Conservation (phyloP, 2,797 vertebrate species). For the Enteromius paludinosus region DNA sequence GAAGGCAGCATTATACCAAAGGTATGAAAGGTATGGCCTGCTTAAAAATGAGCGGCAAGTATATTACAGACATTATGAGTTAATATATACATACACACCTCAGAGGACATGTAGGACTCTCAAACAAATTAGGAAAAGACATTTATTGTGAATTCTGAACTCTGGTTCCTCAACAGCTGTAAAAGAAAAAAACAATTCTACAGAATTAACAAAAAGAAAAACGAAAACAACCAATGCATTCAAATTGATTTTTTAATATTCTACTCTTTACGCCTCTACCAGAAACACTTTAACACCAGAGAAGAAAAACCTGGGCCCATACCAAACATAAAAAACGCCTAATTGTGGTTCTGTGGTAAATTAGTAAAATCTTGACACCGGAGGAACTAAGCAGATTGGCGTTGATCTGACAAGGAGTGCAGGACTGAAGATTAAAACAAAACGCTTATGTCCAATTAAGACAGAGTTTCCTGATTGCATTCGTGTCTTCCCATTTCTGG, state of each 20-base stretch:
- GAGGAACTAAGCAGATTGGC: constrained; percentile 60
- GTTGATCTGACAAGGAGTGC: constrained; percentile 61
- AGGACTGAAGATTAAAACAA: constrained; percentile 66
- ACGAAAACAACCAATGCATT: constrained; percentile 65
- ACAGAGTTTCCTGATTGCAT: constrained; percentile 33
- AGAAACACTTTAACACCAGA: constrained; percentile 28
- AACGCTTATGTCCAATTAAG: constrained; percentile 10
- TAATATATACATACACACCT: background rate
- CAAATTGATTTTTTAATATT: constrained; percentile 52
- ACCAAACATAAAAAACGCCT: constrained; percentile 49
- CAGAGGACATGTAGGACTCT: background rate
- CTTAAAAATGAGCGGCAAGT: background rate
- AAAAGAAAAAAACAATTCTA: constrained; percentile 62
- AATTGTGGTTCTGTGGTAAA: constrained; percentile 55
- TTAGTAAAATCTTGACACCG: constrained; percentile 55
- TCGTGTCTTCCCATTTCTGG: constrained; percentile 4
- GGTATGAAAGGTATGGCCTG: too few species aligned
- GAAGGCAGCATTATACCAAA: too few species aligned
- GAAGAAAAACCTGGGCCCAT: constrained; percentile 23
- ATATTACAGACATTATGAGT: background rate
- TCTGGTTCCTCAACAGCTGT: constrained; percentile 73
- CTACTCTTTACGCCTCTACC: constrained; percentile 31
- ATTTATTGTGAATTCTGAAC: constrained; percentile 83
- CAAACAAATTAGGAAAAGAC: constrained; percentile 77
- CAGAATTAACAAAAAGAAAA: constrained; percentile 21